A percentile compares a stretch with the other conserved stretches of the same genome.
Conservation (phyloP, 2,113 vertebrate genomes). For the Noturus placidus region DNA sequence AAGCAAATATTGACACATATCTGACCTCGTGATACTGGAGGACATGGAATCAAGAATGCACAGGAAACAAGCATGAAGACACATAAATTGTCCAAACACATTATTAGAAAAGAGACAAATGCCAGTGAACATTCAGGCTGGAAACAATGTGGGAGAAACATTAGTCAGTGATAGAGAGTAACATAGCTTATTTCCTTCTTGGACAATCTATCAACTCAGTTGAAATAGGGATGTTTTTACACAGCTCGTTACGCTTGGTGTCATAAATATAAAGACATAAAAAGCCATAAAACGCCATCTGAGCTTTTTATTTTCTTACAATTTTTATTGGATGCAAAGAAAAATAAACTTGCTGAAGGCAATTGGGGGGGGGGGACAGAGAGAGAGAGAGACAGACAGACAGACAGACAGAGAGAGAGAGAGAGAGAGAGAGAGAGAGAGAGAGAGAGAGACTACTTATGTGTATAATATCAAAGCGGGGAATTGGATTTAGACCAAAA, state of each 20-base stretch:
- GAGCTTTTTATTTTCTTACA: neutral
- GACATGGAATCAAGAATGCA: slow-evolving; percentile 47
- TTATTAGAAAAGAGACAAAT: slow-evolving; percentile 19
- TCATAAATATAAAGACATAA: neutral
- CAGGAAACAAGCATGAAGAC: slow-evolving; percentile 39
- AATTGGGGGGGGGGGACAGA: too few species aligned
- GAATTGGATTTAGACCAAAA: neutral
- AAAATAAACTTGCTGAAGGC: slow-evolving; percentile 4
- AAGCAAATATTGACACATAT: slow-evolving; percentile 51
- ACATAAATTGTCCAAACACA: slow-evolving; percentile 41
- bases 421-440: neutral
- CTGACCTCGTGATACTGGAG: slow-evolving; percentile 59
- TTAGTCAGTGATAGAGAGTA: slow-evolving; percentile 16
- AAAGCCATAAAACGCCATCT: neutral
- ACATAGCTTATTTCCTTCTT: neutral
- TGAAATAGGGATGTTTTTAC: neutral
- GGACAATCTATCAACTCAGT: slow-evolving; percentile 1
- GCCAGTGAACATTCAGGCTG: slow-evolving; percentile 1
- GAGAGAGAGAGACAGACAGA: neutral
- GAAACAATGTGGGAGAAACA: slow-evolving; percentile 17
- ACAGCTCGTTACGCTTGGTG: neutral
- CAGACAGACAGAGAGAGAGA: neutral
- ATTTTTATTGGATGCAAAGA: neutral
- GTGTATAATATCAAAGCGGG: neutral
- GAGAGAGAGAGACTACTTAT: neutral